Evolutionary conservation across 2,113 vertebrate species (phyloP).

Genomic region (Lycocorax pyrrhopterus): DNA sequence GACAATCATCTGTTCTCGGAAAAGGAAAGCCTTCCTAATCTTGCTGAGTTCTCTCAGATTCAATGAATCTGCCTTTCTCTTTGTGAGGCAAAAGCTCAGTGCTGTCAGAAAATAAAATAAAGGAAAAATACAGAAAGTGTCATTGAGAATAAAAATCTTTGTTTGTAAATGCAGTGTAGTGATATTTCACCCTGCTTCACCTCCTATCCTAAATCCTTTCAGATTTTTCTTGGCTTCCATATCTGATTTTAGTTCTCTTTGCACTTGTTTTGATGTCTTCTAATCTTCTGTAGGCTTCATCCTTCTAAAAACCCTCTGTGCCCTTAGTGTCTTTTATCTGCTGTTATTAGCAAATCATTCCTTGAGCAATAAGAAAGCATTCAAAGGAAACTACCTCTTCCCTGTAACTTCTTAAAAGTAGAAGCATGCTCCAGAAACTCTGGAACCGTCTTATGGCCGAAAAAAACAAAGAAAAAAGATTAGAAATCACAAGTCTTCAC

Average conservation of each 20-base stretch:
- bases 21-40: neutral
- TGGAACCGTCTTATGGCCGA: rapidly evolving
- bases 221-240: neutral
- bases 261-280: neutral
- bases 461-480: neutral
- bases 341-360: neutral
- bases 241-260: neutral
- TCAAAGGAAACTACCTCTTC: neutral
- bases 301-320: neutral
- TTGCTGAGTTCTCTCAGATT: neutral
- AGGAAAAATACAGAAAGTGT: neutral
- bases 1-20: neutral
- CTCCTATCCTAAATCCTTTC: neutral
- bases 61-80: neutral
- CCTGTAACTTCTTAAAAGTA: neutral
- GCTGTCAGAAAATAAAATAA: neutral
- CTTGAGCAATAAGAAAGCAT: neutral
- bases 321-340: neutral
- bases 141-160: neutral
- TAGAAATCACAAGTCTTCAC: neutral
- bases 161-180: neutral
- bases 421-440: neutral
- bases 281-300: neutral
- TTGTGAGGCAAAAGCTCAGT: neutral
- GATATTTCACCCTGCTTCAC: neutral